Conservation (phyloP, 2,113 vertebrate genomes). For the Sula dactylatra region DNA sequence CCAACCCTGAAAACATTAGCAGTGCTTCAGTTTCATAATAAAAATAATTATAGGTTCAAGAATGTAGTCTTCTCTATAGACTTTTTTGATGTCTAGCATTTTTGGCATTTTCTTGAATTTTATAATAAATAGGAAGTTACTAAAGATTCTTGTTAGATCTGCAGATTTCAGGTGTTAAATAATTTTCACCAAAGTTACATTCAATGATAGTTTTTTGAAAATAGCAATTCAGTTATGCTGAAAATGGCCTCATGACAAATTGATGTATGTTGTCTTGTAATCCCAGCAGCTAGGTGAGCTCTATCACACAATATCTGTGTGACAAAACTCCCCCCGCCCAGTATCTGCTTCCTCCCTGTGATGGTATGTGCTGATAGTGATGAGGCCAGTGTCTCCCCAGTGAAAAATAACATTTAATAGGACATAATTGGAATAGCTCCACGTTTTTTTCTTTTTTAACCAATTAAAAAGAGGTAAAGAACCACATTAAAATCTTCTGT, state of each 20-base stretch:
- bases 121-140: not conserved
- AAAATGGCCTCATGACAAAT: not conserved
- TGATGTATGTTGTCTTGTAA: not conserved
- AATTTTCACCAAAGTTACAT: not conserved
- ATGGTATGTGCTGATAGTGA: not conserved
- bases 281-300: slow-evolving; percentile 1
- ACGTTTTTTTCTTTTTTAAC: not conserved
- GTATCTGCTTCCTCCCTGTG: not conserved
- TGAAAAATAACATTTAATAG: slow-evolving; percentile 22
- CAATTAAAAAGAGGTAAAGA: not conserved
- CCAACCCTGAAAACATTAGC: not conserved
- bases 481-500: not conserved
- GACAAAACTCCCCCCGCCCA: not conserved
- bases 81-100: not conserved
- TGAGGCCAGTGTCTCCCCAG: not conserved
- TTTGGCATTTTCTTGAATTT: not conserved
- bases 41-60: not conserved
- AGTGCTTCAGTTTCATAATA: not conserved
- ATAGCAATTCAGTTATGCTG: not conserved
- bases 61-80: not conserved
- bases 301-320: not conserved
- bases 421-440: not conserved
- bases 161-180: not conserved
- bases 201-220: not conserved
- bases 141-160: not conserved